Conservation (phyloP, 2,888 invertebrate species). For the Ectemnius continuus region DNA sequence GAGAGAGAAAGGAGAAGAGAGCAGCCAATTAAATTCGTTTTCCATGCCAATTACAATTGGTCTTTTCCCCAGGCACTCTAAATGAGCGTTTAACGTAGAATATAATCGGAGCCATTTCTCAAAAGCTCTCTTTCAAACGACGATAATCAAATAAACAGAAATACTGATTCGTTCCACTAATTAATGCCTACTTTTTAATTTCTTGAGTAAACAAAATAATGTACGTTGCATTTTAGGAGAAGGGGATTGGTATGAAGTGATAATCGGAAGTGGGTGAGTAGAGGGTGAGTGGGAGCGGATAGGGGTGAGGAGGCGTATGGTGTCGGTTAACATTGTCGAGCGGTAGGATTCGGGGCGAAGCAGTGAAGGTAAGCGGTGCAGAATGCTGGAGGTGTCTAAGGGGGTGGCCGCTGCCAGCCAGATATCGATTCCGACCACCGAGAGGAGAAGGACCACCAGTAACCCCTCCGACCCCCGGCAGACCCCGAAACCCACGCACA, state of each 20-base stretch:
- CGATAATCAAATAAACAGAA: too few species aligned
- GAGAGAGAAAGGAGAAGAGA: neutral
- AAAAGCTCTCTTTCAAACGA: too few species aligned
- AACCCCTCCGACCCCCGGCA: conserved; percentile 13
- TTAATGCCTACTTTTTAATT: too few species aligned
- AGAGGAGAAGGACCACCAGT: conserved; percentile 56
- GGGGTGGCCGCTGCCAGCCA: conserved; percentile 65
- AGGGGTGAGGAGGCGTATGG: neutral
- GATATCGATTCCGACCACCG: conserved; percentile 74
- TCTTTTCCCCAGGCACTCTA: too few species aligned
- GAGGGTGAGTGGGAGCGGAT: too few species aligned
- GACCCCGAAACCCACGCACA: conserved; percentile 63
- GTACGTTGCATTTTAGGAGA: too few species aligned
- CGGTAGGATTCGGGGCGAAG: conserved; percentile 27
- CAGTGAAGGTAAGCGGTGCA: conserved; percentile 32
- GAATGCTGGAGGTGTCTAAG: conserved; percentile 58
- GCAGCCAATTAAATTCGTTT: neutral
- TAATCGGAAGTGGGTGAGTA: too few species aligned
- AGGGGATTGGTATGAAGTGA: too few species aligned
- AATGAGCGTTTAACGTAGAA: too few species aligned
- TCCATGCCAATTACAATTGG: neutral
- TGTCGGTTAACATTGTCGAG: conserved; percentile 15
- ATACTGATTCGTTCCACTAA: too few species aligned
- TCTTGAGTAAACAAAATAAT: too few species aligned
- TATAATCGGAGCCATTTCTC: too few species aligned